Evolutionary conservation across 2,888 invertebrate species (phyloP).

Genomic region (Acronicta alni): DNA sequence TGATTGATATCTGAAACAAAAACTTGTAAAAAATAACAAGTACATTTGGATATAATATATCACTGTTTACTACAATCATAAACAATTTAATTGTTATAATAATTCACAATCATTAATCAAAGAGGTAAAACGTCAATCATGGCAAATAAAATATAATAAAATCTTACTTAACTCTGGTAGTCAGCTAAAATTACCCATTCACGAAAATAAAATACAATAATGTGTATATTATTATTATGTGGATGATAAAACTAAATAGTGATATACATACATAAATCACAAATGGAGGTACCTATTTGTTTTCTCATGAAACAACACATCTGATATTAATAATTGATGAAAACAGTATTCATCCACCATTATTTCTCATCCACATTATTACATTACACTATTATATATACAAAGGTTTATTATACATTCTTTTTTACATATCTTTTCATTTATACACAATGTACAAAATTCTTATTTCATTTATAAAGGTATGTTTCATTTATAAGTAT

Average conservation of each 20-base stretch:
- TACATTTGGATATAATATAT: slow-evolving; percentile 18
- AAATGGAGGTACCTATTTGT: slow-evolving; percentile 21
- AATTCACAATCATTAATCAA: slow-evolving; percentile 41
- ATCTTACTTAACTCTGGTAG: slow-evolving; percentile 71
- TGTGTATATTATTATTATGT: slow-evolving; percentile 53
- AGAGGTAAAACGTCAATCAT: slow-evolving; percentile 58
- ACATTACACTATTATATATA: slow-evolving; percentile 71
- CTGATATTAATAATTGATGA: slow-evolving; percentile 41
- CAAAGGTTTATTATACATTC: slow-evolving; percentile 80
- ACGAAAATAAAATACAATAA: slow-evolving; percentile 69
- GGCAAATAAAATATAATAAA: slow-evolving; percentile 63
- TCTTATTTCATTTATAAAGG: slow-evolving; percentile 70
- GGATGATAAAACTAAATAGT: slow-evolving; percentile 53
- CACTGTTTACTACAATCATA: slow-evolving; percentile 34
- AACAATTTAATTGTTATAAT: slow-evolving; percentile 57
- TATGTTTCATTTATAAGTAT: slow-evolving; percentile 73
- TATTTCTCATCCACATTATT: slow-evolving; percentile 64
- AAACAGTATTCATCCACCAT: slow-evolving; percentile 42
- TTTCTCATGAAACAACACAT: slow-evolving; percentile 37
- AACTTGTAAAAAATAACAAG: slow-evolving; percentile 44
- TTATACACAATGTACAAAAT: slow-evolving; percentile 86
- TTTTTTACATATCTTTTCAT: slow-evolving; percentile 77
- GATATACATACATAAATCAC: slow-evolving; percentile 41
- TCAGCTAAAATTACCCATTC: slow-evolving; percentile 83
- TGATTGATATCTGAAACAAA: slow-evolving; percentile 67